Percentiles rank a stretch among this genome's conserved stretches.
These are phyloP conservation scores for Lasioglossum baleicum DNA, from an alignment of 1,140 invertebrate species.

Conservation along the genomic window DNA sequence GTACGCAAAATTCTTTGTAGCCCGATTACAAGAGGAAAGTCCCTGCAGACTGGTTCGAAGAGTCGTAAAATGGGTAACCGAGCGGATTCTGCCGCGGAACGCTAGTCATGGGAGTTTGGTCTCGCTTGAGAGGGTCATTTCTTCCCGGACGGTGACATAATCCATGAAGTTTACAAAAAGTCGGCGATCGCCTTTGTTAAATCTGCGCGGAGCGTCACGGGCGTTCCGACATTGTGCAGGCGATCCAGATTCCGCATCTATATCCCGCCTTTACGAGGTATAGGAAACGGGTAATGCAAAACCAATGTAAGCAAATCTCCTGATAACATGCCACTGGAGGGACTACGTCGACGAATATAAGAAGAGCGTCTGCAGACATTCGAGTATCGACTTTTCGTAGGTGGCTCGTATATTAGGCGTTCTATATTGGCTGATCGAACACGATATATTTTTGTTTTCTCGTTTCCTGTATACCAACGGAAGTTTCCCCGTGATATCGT, in stretches of 20 bases:
- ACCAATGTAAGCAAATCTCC: conserved; percentile 45
- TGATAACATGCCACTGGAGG: neutral
- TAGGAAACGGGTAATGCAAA: conserved; percentile 36
- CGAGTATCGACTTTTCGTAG: neutral
- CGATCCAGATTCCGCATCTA: conserved; percentile 8
- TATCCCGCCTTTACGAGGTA: conserved; percentile 6
- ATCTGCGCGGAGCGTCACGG: neutral
- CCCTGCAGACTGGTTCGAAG: no score
- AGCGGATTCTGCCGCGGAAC: no score
- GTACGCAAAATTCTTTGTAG: no score
- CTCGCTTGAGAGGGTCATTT: no score
- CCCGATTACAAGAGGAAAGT: no score
- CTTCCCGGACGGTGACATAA: neutral
- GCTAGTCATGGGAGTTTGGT: no score
- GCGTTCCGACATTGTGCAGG: neutral
- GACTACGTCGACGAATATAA: conserved; percentile 22
- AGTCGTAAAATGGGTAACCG: no score
- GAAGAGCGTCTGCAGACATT: conserved; percentile 21
- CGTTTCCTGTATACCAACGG: neutral
- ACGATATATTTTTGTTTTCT: conserved; percentile 7
- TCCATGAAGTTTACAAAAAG: neutral
- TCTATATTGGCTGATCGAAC: neutral
- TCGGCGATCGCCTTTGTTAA: neutral
- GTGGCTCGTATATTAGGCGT: conserved; percentile 20
- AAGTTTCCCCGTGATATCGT: neutral